A percentile compares a stretch with the other conserved stretches of the same genome.
These are phyloP conservation scores for Crossocerus cetratus DNA, from an alignment of 2,888 invertebrate genomes.

Conservation along the genomic window DNA sequence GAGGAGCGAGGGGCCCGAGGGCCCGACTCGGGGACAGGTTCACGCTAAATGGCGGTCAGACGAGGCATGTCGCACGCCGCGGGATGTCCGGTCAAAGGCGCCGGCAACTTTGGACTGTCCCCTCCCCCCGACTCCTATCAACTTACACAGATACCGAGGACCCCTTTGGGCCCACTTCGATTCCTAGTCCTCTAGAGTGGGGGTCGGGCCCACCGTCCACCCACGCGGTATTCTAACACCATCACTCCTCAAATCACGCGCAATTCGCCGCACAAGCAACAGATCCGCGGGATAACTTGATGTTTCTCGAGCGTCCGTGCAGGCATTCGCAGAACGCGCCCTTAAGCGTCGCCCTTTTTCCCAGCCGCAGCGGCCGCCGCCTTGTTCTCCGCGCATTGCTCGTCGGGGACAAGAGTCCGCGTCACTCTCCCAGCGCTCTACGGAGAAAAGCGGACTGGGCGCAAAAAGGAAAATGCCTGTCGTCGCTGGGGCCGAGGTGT, in stretches of 20 bases:
- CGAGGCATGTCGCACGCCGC: conserved; percentile 74
- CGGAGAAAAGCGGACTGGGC: neutral
- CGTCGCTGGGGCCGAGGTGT: conserved; percentile 20
- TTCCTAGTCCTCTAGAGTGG: conserved; percentile 37
- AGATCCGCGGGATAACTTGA: conserved; percentile 41
- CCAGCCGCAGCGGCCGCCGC: conserved; percentile 16
- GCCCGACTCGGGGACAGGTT: conserved; percentile 67
- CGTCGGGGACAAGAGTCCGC: neutral
- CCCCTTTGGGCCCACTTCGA: conserved; percentile 1
- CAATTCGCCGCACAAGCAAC: conserved; percentile 9
- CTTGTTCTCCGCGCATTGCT: neutral
- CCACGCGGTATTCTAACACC: conserved; percentile 69
- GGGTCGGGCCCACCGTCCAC: conserved; percentile 39
- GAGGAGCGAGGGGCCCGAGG: conserved; percentile 28
- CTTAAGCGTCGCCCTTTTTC: conserved; percentile 6
- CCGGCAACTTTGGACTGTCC: conserved; percentile 63
- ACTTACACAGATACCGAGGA: conserved; percentile 8
- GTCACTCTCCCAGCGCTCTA: neutral
- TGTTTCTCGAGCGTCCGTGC: conserved; percentile 42
- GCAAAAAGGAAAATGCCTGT: conserved; percentile 19
- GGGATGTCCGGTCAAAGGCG: conserved; percentile 72
- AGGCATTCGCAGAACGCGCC: conserved; percentile 37
- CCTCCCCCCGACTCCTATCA: conserved; percentile 30
- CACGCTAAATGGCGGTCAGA: conserved; percentile 75
- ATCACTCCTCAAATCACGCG: conserved; percentile 61